Conservation (phyloP, 2,797 vertebrate genomes). For the Microchirus variegatus region DNA sequence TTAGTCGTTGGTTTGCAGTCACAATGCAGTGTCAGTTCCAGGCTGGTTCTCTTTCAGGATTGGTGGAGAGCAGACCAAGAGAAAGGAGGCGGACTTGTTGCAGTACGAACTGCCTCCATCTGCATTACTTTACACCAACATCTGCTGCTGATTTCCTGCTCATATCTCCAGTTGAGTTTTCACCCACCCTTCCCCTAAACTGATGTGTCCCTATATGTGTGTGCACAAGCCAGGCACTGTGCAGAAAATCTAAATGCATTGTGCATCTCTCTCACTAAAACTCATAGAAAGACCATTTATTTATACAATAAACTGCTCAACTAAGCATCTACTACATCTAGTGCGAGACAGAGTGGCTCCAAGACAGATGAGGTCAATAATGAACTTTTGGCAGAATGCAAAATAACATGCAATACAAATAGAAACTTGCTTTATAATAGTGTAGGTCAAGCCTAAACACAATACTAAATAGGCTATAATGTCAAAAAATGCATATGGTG, state of each 20-base stretch:
- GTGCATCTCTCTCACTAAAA: conserved; percentile 37
- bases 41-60: conserved; percentile 27
- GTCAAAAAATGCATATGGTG: conserved; percentile 19
- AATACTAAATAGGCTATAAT: conserved; percentile 36
- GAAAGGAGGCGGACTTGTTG: conserved; percentile 38
- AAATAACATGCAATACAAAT: conserved; percentile 46
- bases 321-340: conserved; percentile 45
- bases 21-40: conserved; percentile 27
- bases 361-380: conserved; percentile 54
- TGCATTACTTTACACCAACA: conserved; percentile 61
- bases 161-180: conserved; percentile 60
- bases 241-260: conserved; percentile 11
- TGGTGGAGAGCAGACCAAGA: conserved; percentile 26
- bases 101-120: conserved; percentile 37
- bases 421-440: conserved; percentile 22
- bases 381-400: conserved; percentile 29
- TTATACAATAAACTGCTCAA: conserved; percentile 46
- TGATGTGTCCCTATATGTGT: conserved; percentile 38
- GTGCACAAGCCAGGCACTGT: conserved; percentile 26
- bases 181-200: conserved; percentile 34
- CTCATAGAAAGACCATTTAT: conserved; percentile 25
- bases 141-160: conserved; percentile 77
- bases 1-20: conserved; percentile 15
- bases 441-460: conserved; percentile 22
- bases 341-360: conserved; percentile 52